These are phyloP conservation scores for Nasonia oneida DNA, from an alignment of 2,888 invertebrate species.

Conservation along the genomic window DNA sequence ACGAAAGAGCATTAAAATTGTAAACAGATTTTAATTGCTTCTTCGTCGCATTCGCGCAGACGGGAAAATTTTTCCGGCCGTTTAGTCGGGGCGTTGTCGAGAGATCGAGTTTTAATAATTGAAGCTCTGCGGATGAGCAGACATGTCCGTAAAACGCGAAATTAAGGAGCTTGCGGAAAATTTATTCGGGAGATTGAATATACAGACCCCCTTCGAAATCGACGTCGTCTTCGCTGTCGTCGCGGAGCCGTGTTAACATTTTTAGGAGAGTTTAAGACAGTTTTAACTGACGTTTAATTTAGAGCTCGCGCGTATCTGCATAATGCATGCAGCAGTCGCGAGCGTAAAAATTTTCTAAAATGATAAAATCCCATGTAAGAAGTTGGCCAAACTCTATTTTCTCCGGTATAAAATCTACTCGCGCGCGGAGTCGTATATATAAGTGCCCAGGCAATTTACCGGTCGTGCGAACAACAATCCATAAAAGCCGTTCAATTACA, in stretches of 20 bases:
- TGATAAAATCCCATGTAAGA: not conserved
- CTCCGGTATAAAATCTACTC: not conserved
- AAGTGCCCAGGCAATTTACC: not conserved
- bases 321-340: not conserved
- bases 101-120: conserved; percentile 59
- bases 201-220: not conserved
- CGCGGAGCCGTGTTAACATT: not conserved
- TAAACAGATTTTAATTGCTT: conserved; percentile 60
- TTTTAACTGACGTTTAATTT: not conserved
- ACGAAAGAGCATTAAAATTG: conserved; percentile 48
- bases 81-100: conserved; percentile 14
- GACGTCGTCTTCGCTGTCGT: not conserved
- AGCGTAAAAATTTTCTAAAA: not conserved
- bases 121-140: not conserved
- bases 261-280: not conserved
- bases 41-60: conserved; percentile 13
- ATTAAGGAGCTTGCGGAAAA: conserved; percentile 30
- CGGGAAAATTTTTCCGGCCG: conserved; percentile 41
- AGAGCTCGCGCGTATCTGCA: not conserved
- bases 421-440: not conserved
- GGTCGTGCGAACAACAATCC: not conserved
- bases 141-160: conserved; percentile 8
- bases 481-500: conserved; percentile 33
- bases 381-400: not conserved
- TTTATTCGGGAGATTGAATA: not conserved